Base-by-base conservation (phyloP, 2,113 vertebrate species). In the Dromaius novaehollandiae region DNA sequence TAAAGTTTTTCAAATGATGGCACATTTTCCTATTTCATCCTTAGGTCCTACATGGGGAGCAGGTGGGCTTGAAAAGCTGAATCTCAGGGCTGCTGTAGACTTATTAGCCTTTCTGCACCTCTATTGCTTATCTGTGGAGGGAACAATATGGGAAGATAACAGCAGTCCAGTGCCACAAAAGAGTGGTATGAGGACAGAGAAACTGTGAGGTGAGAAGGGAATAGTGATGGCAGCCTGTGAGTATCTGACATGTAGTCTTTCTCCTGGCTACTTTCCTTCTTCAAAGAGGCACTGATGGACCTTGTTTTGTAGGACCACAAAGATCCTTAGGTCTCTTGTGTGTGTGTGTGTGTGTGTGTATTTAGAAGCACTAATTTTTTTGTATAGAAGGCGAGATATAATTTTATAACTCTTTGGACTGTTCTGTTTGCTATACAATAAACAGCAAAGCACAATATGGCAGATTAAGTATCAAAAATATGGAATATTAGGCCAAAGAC, bases 391-490 rank as follows among this genome's bases (percentile, higher is more conserved):
- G 38, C 38, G 8, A 38, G 38, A 38, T 38, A 38, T 8, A 38
- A 38, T 94, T 96, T 95, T 91, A 53, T 89, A 79, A 92, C 22
- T 87, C 34, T 86, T 51, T 96, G 38, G 68, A 34, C 28, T 74
- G 74, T 65, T 97, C 85, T 69, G 24, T 92, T 79, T n/a, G 74
- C 15, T 42, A 65, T 83, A 79, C 48, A 92, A 86, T 75, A 93
- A 95, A 88, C 21, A 93, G 13, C 9, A 70, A 42, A 44, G 19
- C 4, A 8, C 25, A 36, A 81, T 95, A 77, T 22, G 25, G 48
- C 66, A 75, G 42, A 36, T 48, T 42, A 63, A 55, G 4, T 88
- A 73, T 73, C 55, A 74, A 81, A 53, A 42, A 40, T 60, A 68
- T 84, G 60, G 81, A 74, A 87, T 93, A 84, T 63, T 90, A 64